These are phyloP conservation scores for Brevimyrus niger DNA, from an alignment of 2,113 vertebrate genomes.

Conservation along the genomic window DNA sequence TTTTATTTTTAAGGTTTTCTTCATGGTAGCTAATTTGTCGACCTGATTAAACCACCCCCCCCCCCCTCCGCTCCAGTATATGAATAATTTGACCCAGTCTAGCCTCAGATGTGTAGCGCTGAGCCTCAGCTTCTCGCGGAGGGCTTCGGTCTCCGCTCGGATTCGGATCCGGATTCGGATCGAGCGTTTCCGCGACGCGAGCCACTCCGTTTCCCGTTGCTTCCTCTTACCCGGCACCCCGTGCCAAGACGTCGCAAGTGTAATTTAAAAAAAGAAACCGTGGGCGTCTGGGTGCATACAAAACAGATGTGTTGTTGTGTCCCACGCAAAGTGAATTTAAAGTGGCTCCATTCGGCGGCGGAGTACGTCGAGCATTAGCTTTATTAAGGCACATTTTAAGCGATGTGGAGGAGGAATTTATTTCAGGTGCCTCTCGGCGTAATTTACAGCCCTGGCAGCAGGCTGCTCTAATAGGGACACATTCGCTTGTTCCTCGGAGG, in stretches of 20 bases:
- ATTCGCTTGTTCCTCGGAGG: neutral
- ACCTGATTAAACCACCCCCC: neutral
- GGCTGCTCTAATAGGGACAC: neutral
- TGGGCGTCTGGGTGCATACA: neutral
- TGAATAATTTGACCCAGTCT: neutral
- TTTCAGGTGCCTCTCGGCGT: neutral
- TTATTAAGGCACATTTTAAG: slow-evolving; percentile 7
- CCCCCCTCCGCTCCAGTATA: neutral
- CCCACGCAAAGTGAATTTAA: slow-evolving; percentile 6
- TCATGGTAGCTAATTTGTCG: neutral
- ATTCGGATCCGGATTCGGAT: neutral
- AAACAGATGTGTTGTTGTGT: slow-evolving; percentile 9
- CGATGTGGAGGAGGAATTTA: slow-evolving; percentile 5
- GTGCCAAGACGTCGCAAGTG: neutral
- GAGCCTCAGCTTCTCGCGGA: neutral
- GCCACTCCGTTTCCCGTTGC: neutral
- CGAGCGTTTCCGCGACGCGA: neutral
- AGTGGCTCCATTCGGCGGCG: slow-evolving; percentile 5
- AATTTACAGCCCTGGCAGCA: neutral
- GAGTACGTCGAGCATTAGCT: slow-evolving; percentile 1
- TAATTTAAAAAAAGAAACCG: neutral
- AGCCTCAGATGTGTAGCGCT: neutral
- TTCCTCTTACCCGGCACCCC: neutral
- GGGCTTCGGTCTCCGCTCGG: neutral
- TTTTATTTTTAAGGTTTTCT: neutral